phyloP scores from a whole-genome alignment of 2,888 invertebrate genomes.

The Apantesis nais region DNA sequence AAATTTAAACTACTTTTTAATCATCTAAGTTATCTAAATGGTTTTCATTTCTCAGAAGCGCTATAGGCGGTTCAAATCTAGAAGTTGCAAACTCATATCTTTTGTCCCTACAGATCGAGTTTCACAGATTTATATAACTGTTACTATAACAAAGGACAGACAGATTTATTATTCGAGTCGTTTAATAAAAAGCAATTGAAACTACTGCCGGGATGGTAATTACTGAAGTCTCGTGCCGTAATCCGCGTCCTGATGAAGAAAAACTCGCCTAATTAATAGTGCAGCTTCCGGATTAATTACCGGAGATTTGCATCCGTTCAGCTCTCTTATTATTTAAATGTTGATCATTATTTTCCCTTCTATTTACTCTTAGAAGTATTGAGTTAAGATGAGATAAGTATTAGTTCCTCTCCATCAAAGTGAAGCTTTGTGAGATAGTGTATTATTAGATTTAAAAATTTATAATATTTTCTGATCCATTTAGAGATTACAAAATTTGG shows the following conservation, averaged over 20 bases:
- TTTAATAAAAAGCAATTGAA: conserved; percentile 49
- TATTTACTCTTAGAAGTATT: conserved; percentile 15
- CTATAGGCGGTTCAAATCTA: background rate
- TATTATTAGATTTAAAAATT: no score
- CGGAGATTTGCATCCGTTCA: conserved; percentile 56
- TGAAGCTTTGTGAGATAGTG: background rate
- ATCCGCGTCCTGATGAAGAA: conserved; percentile 71
- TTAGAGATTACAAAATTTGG: no score
- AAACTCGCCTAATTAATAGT: conserved; percentile 80
- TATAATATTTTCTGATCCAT: no score
- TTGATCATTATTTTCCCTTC: conserved; percentile 49
- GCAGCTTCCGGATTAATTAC: conserved; percentile 77
- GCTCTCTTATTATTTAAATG: conserved; percentile 62
- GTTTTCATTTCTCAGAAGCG: no score
- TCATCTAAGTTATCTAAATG: background rate
- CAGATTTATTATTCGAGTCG: conserved; percentile 35
- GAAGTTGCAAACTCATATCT: background rate
- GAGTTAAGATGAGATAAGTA: no score
- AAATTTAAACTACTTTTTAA: background rate
- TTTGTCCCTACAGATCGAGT: background rate
- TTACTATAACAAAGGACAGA: conserved; percentile 17
- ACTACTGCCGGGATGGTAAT: conserved; percentile 55
- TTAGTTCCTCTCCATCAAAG: background rate
- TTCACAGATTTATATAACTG: background rate
- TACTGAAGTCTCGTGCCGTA: conserved; percentile 64